These are phyloP conservation scores for Ovis canadensis DNA, from an alignment of 2,113 vertebrate species.

Conservation along the genomic window DNA sequence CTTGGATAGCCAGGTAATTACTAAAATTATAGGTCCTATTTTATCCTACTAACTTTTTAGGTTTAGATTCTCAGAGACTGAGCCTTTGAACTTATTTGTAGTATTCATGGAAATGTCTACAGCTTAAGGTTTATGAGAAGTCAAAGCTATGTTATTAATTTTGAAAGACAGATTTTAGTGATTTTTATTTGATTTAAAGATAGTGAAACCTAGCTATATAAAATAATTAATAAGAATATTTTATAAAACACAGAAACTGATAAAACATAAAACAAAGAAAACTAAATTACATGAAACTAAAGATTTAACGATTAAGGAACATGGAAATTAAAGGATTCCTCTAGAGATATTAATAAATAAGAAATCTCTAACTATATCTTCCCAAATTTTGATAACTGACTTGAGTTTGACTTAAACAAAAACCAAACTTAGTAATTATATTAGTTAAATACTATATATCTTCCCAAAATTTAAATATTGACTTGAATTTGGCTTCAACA, in stretches of 20 bases:
- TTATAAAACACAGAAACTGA: not conserved
- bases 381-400: not conserved
- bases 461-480: not conserved
- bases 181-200: slow-evolving; percentile 24
- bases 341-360: not conserved
- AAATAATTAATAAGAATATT: not conserved
- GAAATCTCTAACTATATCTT: not conserved
- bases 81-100: not conserved
- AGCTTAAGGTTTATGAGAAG: slow-evolving; percentile 13
- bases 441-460: not conserved
- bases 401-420: not conserved
- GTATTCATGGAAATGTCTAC: not conserved
- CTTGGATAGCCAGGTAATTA: not conserved
- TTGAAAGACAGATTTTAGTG: not conserved
- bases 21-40: not conserved
- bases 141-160: slow-evolving; percentile 44
- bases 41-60: not conserved
- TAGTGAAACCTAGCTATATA: not conserved
- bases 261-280: not conserved
- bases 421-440: not conserved
- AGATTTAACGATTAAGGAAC: not conserved
- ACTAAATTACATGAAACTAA: not conserved
- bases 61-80: not conserved
- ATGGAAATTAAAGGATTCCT: not conserved
- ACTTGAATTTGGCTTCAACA: not conserved